Conservation (phyloP, 2,113 vertebrate genomes). For the Rhadina sibilatrix region DNA sequence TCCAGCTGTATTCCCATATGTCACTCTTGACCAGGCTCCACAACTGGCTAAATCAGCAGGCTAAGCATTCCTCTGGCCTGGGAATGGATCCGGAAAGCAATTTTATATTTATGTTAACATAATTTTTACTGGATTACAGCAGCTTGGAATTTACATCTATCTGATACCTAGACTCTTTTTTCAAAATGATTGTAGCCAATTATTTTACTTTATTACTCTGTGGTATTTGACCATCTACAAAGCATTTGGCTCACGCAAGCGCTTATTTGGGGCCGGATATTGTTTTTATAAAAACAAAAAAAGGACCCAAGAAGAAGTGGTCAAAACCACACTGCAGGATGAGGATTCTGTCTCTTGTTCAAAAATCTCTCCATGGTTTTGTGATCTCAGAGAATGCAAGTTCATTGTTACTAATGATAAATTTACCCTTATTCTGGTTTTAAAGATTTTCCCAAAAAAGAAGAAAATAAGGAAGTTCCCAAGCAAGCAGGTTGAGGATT, state of each 20-base stretch:
- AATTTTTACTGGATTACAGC: not conserved
- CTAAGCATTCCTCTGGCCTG: constrained; percentile 25
- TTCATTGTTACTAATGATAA: not conserved
- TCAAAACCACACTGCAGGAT: not conserved
- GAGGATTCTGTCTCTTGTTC: not conserved
- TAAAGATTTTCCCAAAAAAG: not conserved
- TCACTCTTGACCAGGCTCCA: constrained; percentile 31
- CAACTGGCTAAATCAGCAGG: constrained; percentile 12
- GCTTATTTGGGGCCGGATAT: not conserved
- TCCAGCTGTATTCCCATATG: constrained; percentile 42
- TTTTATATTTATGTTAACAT: not conserved
- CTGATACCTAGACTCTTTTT: not conserved
- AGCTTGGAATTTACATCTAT: not conserved
- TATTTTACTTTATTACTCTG: not conserved
- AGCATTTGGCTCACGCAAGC: not conserved
- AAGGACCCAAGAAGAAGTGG: not conserved
- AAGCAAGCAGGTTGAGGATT: not conserved
- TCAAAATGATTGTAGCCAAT: not conserved
- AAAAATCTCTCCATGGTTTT: not conserved
- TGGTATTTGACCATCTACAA: constrained; percentile 5
- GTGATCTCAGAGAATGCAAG: not conserved
- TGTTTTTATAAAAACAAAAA: not conserved
- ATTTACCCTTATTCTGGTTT: not conserved
- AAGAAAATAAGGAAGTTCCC: not conserved
- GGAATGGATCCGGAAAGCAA: not conserved